These are phyloP conservation scores for Noctua fimbriata DNA, from an alignment of 2,888 invertebrate genomes.

Conservation along the genomic window DNA sequence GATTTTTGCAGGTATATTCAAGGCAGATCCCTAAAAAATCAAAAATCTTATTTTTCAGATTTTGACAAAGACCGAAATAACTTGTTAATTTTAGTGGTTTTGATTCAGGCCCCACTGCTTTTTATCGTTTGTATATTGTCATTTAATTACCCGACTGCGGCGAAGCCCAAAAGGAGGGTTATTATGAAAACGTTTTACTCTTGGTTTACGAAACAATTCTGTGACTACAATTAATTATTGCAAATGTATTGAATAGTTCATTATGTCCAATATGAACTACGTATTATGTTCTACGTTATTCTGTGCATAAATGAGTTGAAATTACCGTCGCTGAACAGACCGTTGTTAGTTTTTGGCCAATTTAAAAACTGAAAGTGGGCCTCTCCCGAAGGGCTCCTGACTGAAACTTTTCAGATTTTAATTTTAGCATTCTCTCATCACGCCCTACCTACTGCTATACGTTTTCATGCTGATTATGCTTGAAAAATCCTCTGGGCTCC, in stretches of 20 bases:
- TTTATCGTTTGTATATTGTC: no score
- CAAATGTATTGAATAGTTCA: no score
- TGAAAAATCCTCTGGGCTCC: background rate
- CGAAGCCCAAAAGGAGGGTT: no score
- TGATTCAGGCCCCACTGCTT: background rate
- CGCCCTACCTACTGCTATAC: background rate
- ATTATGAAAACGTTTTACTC: no score
- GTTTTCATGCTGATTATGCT: background rate
- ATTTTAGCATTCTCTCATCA: background rate
- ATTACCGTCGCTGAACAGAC: background rate
- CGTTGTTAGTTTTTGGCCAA: background rate
- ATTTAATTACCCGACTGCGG: no score
- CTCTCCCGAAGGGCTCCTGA: background rate
- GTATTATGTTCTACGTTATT: no score
- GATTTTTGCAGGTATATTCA: background rate
- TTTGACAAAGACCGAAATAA: background rate
- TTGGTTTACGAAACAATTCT: no score
- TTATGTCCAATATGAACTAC: no score
- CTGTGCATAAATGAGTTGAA: no score
- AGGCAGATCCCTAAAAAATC: background rate
- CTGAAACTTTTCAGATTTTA: background rate
- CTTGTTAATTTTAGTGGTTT: background rate
- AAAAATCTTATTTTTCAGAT: background rate
- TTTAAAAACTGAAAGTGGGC: background rate
- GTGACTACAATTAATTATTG: no score